phyloP scores from a whole-genome alignment of 2,888 invertebrate species.

The Leucophenga montana region DNA sequence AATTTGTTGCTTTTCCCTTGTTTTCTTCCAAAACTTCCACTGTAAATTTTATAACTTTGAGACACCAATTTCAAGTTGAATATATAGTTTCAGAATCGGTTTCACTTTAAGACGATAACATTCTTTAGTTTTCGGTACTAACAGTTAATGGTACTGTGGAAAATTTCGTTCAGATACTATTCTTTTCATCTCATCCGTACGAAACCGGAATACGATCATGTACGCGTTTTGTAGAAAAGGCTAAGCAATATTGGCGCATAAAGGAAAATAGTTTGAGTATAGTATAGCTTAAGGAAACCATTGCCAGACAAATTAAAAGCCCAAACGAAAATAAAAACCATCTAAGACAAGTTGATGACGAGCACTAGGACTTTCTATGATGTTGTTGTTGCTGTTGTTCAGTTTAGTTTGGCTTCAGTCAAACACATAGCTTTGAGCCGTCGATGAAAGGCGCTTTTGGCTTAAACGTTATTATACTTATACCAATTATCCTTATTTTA shows the following conservation, averaged over 20 bases:
- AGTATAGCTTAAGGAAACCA: conserved; percentile 22
- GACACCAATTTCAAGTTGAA: too few species aligned
- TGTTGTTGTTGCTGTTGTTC: conserved; percentile 36
- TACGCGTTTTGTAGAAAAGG: too few species aligned
- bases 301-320: conserved; percentile 62
- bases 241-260: too few species aligned
- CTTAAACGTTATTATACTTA: conserved; percentile 70
- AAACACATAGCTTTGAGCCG: background rate
- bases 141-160: too few species aligned
- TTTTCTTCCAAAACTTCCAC: too few species aligned
- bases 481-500: conserved; percentile 71
- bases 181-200: background rate
- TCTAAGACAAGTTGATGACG: conserved; percentile 27
- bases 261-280: background rate
- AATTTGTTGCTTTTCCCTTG: too few species aligned
- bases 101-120: too few species aligned
- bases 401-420: conserved; percentile 15
- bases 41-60: too few species aligned
- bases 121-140: too few species aligned
- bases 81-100: too few species aligned
- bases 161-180: too few species aligned
- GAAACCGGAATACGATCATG: too few species aligned
- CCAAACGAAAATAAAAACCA: conserved; percentile 41
- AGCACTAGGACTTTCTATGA: background rate
- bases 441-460: conserved; percentile 46